Evolutionary conservation across 1,140 invertebrate species (phyloP), one percentile per base, ranked within the genome.

Genomic region (Hypsibius dujardini): DNA sequence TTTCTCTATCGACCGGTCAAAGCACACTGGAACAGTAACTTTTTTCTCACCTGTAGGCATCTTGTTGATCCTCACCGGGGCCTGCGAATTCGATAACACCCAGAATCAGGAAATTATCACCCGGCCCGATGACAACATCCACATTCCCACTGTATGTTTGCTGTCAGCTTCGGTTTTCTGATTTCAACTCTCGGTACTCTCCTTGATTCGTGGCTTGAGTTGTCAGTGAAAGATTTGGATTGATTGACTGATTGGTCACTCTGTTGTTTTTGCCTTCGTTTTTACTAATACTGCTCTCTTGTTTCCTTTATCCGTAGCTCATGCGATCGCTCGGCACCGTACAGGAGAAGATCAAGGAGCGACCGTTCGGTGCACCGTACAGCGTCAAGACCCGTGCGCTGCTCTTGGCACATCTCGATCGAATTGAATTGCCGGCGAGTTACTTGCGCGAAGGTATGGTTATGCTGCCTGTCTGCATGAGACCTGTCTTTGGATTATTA

Each of bases 81-180:
- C 94, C 59, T 87, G 90, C 77, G 96, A 99, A 80, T 99, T 98
- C 84, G 90, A 94, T 75, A 88, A 87, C 78, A 86, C 87, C 73
- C 90, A 92, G 77, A 99, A 98, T 80, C 87, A 87, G 46, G 92
- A 98, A 82, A 87, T 98, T 72, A 83, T 92, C 71, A 92, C 95
- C 78, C 84, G 95, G 76, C 86, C 90, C 73, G 89, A 88, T 69
- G 96, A 99, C 79, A 94, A 95, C 81, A 86, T 89, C 77, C 95
- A 98, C 85, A 86, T 98, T 72, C 92, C 92, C 73, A 83, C 85
- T 79, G 90, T 92, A 84, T 83, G 81, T 79, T 46, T 70, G 15
- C 2, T 42, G 14, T 47, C 14, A 1, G 14, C 1, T 42, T 70
- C 46, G 42, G 73, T 75, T 74, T 74, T 75, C 71, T 70, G 67